A percentile compares a stretch with the other conserved stretches of the same genome.
phyloP scores from a whole-genome alignment of 1,140 invertebrate species.

The Lithobius niger region DNA sequence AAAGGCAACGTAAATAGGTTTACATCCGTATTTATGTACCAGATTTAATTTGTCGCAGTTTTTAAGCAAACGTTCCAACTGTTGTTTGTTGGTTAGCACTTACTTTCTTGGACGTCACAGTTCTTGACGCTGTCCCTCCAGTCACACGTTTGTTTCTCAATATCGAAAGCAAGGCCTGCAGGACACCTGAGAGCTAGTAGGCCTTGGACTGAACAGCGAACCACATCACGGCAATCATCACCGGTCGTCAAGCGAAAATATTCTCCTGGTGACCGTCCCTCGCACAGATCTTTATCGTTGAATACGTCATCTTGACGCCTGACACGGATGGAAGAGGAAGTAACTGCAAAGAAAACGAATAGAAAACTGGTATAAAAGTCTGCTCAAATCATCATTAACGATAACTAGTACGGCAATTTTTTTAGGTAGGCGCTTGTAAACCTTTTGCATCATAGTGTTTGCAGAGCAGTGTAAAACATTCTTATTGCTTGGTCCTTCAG shows the following conservation, averaged over 20 bases:
- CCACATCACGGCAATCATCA: constrained; percentile 87
- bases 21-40: too few relatives aligned
- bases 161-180: constrained; percentile 83
- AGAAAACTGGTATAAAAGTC: too few relatives aligned
- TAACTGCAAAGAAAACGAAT: not conserved
- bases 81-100: too few relatives aligned
- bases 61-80: too few relatives aligned
- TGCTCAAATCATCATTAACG: too few relatives aligned
- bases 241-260: constrained; percentile 82
- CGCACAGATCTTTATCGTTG: constrained; percentile 68
- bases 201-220: constrained; percentile 80
- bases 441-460: too few relatives aligned
- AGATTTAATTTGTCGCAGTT: too few relatives aligned
- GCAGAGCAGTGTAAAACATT: too few relatives aligned
- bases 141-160: constrained; percentile 90
- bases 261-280: constrained; percentile 88
- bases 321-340: not conserved
- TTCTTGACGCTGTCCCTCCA: constrained; percentile 90
- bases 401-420: too few relatives aligned
- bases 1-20: too few relatives aligned
- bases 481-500: too few relatives aligned
- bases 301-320: constrained; percentile 16
- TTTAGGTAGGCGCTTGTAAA: too few relatives aligned
- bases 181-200: constrained; percentile 85
- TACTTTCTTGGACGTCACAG: constrained; percentile 47